phyloP scores from a whole-genome alignment of 2,888 invertebrate species.

The Flexamia atlantica region DNA sequence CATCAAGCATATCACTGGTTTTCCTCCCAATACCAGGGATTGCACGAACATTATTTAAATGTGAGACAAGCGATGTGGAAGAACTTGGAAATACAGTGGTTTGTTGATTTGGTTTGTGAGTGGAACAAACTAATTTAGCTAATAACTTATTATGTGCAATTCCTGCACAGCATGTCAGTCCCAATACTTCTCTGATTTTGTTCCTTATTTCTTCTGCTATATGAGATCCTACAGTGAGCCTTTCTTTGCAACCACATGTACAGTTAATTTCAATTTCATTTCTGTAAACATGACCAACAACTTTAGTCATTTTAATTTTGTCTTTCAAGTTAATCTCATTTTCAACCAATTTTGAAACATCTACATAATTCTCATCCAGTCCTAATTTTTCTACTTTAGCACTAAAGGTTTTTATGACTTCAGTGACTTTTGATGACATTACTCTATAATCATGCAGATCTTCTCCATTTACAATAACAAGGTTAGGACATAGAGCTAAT shows the following conservation, averaged over 20 bases:
- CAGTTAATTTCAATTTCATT: slow-evolving; percentile 77
- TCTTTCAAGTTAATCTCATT: slow-evolving; percentile 57
- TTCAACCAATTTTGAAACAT: slow-evolving; percentile 83
- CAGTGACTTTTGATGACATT: slow-evolving; percentile 86
- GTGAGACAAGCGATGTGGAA: slow-evolving; percentile 81
- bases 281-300: slow-evolving; percentile 55
- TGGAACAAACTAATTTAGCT: slow-evolving; percentile 82
- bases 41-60: slow-evolving; percentile 79
- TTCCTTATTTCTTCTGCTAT: slow-evolving; percentile 88
- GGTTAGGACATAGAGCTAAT: slow-evolving; percentile 83
- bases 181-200: slow-evolving; percentile 81
- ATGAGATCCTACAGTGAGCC: slow-evolving; percentile 84
- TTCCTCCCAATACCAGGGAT: slow-evolving; percentile 89
- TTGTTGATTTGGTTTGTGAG: slow-evolving; percentile 88
- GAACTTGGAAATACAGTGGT: slow-evolving; percentile 86
- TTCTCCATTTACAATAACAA: slow-evolving; percentile 89
- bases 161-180: slow-evolving; percentile 79
- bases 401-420: slow-evolving; percentile 84
- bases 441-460: slow-evolving; percentile 89
- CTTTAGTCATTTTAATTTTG: not conserved
- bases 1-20: slow-evolving; percentile 81
- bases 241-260: slow-evolving; percentile 85
- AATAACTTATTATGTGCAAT: slow-evolving; percentile 90
- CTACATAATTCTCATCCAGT: slow-evolving; percentile 91
- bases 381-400: slow-evolving; percentile 88